Evolutionary conservation across 2,113 vertebrate species (phyloP).

Genomic region (Theropithecus gelada): DNA sequence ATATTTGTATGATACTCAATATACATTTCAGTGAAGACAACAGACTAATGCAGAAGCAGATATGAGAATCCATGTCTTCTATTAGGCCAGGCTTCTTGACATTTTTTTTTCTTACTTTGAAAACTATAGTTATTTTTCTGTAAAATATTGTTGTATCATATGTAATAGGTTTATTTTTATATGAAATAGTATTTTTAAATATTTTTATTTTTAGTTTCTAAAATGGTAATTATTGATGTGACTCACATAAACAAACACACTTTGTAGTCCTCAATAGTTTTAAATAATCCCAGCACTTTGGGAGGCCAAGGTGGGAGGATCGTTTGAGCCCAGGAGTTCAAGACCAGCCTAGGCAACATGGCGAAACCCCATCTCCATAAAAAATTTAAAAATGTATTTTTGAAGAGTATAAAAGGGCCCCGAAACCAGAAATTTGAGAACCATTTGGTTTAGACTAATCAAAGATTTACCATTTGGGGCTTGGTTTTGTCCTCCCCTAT

Average conservation of each 20-base stretch:
- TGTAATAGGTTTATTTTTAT: not conserved
- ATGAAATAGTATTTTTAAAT: not conserved
- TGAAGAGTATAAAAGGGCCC: not conserved
- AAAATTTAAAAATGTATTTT: not conserved
- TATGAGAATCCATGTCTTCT: not conserved
- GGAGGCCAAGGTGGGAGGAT: too few species aligned
- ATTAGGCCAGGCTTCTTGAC: not conserved
- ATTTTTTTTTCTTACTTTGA: not conserved
- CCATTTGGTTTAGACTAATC: not conserved
- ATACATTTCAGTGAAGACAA: not conserved
- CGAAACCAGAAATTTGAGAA: not conserved
- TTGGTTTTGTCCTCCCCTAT: not conserved
- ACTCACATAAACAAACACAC: not conserved
- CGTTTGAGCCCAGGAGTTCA: too few species aligned
- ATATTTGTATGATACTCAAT: not conserved
- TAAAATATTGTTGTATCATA: not conserved
- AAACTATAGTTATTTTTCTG: slow-evolving; percentile 14
- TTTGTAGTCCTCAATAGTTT: not conserved
- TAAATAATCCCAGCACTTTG: too few species aligned
- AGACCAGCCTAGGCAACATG: too few species aligned
- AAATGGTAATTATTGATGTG: not conserved
- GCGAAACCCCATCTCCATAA: too few species aligned
- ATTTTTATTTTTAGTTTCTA: not conserved
- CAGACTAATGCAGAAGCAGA: not conserved
- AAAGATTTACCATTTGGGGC: not conserved